These are phyloP conservation scores for Mylabris sibirica DNA, from an alignment of 2,888 invertebrate species.

Conservation along the genomic window DNA sequence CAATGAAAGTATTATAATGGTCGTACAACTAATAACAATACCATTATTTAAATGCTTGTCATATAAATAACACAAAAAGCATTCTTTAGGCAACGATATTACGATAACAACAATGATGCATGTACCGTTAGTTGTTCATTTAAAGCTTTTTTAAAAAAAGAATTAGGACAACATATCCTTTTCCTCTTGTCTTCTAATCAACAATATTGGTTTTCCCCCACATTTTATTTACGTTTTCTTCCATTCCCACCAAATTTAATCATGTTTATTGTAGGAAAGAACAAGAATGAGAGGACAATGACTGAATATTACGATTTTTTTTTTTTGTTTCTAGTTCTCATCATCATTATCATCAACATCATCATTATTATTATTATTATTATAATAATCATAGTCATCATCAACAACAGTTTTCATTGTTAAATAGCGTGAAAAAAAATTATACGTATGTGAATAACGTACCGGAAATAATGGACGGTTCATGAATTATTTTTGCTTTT, in stretches of 20 bases:
- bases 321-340: background rate
- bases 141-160: conserved; percentile 1
- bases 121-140: background rate
- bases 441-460: conserved; percentile 7
- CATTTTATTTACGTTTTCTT: background rate
- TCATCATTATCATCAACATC: background rate
- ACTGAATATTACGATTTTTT: background rate
- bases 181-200: background rate
- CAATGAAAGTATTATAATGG: background rate
- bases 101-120: background rate
- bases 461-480: conserved; percentile 8
- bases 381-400: background rate
- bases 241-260: background rate
- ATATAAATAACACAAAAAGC: background rate
- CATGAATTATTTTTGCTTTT: conserved; percentile 8
- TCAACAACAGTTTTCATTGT: conserved; percentile 23
- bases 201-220: background rate
- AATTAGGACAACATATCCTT: conserved; percentile 7
- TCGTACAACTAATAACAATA: background rate
- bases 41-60: background rate
- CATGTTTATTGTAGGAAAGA: background rate
- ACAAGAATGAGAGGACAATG: background rate
- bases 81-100: conserved; percentile 5
- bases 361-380: background rate
- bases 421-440: conserved; percentile 32